Evolutionary conservation across 2,888 invertebrate species (phyloP).

Genomic region (Pachycephus smyrnensis): DNA sequence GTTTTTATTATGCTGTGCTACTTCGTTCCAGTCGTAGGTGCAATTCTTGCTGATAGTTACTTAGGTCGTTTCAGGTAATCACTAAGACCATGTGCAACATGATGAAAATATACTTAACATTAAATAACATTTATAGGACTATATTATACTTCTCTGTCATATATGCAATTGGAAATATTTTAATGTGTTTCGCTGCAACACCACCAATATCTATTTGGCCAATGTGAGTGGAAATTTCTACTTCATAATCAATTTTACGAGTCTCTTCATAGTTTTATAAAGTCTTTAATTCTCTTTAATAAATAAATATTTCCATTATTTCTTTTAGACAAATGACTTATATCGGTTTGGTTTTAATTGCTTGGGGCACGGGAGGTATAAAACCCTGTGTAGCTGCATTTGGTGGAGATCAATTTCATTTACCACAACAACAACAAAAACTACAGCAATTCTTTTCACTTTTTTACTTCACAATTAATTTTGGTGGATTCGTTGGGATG

Average conservation of each 20-base stretch:
- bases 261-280: neutral
- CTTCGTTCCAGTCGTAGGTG: conserved; percentile 80
- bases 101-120: neutral
- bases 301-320: conserved; percentile 5
- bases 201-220: conserved; percentile 71
- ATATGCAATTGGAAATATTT: conserved; percentile 65
- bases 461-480: conserved; percentile 86
- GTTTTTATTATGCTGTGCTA: conserved; percentile 83
- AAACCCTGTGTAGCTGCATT: conserved; percentile 90
- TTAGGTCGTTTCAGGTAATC: conserved; percentile 77
- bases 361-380: conserved; percentile 85
- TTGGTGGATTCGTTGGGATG: conserved; percentile 76
- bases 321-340: conserved; percentile 70
- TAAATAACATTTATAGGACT: conserved; percentile 64
- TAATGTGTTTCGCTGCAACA: conserved; percentile 73
- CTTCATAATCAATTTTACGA: neutral
- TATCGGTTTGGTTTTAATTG: conserved; percentile 73
- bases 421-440: conserved; percentile 76
- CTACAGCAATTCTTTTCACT: conserved; percentile 82
- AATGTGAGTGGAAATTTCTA: conserved; percentile 66
- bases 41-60: conserved; percentile 82
- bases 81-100: neutral
- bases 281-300: neutral
- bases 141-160: conserved; percentile 82
- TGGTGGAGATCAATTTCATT: conserved; percentile 85